phyloP scores from a whole-genome alignment of 1,140 invertebrate genomes.

The Drosophila sechellia region DNA sequence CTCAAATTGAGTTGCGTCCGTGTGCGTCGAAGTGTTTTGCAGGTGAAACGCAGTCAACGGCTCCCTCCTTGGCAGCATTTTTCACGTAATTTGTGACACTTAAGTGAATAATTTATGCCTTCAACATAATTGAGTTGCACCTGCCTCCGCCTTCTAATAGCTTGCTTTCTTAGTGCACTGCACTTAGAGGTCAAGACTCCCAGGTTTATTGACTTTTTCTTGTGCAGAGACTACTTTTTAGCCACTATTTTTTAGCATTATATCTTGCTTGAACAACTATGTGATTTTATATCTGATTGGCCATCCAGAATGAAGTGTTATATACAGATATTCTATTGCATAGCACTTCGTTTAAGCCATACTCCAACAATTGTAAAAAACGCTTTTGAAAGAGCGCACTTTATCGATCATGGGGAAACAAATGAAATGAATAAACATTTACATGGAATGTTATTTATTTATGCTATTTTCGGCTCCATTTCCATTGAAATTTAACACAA shows the following conservation, averaged over 20 bases:
- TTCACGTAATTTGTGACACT: constrained; percentile 62
- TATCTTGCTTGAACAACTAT: background rate
- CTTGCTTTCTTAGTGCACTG: constrained; percentile 18
- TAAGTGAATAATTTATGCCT: constrained; percentile 73
- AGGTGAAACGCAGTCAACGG: constrained; percentile 29
- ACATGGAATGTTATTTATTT: constrained; percentile 5
- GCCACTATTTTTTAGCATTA: background rate
- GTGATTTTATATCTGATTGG: no score
- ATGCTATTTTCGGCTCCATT: background rate
- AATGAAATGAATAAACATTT: constrained; percentile 8
- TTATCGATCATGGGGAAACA: constrained; percentile 4
- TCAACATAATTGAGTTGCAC: constrained; percentile 64
- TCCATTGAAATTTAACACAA: background rate
- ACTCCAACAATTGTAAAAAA: background rate
- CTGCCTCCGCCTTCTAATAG: constrained; percentile 16
- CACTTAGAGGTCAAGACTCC: constrained; percentile 23
- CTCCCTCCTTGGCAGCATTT: constrained; percentile 32
- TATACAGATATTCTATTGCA: no score
- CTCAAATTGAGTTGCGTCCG: constrained; percentile 75
- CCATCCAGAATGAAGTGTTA: no score
- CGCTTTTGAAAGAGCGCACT: background rate
- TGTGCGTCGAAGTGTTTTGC: constrained; percentile 61
- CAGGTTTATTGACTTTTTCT: no score
- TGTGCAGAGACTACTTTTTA: no score
- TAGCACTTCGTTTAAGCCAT: no score